phyloP scores from a whole-genome alignment of 1,140 invertebrate genomes.

The Gerris buenoi region DNA sequence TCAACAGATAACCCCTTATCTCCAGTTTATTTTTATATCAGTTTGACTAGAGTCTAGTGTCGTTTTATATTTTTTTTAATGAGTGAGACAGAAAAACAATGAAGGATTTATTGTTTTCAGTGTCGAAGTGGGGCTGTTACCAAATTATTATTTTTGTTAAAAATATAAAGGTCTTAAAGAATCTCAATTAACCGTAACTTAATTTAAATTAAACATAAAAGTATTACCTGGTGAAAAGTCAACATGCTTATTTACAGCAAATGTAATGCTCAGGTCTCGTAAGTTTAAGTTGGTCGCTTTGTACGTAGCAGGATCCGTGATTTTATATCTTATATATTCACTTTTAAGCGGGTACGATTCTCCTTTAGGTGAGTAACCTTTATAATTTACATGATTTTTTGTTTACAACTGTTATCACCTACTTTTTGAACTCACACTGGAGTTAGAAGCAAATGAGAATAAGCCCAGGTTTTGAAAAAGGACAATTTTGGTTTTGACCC shows the following conservation, averaged over 20 bases:
- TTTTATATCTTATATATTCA: neutral
- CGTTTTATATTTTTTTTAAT: too few relatives aligned
- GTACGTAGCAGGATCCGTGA: neutral
- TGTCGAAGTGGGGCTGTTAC: too few relatives aligned
- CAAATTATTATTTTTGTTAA: too few relatives aligned
- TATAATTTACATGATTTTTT: neutral
- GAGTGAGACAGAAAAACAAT: too few relatives aligned
- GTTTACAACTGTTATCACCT: neutral
- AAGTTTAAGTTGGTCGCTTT: neutral
- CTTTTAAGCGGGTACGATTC: neutral
- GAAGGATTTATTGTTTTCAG: too few relatives aligned
- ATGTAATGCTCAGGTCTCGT: neutral
- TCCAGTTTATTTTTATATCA: too few relatives aligned
- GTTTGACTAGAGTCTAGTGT: too few relatives aligned
- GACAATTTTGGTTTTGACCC: neutral
- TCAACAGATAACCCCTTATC: too few relatives aligned
- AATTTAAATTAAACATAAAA: too few relatives aligned
- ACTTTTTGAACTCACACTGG: neutral
- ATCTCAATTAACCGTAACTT: too few relatives aligned
- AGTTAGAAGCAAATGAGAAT: neutral
- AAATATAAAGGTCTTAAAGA: too few relatives aligned
- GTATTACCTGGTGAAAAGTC: too few relatives aligned
- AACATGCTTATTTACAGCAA: neutral
- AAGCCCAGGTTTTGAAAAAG: neutral
- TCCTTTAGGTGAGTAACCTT: neutral